These are phyloP conservation scores for Hypomecis atomaria DNA, from an alignment of 2,888 invertebrate species.

Conservation along the genomic window DNA sequence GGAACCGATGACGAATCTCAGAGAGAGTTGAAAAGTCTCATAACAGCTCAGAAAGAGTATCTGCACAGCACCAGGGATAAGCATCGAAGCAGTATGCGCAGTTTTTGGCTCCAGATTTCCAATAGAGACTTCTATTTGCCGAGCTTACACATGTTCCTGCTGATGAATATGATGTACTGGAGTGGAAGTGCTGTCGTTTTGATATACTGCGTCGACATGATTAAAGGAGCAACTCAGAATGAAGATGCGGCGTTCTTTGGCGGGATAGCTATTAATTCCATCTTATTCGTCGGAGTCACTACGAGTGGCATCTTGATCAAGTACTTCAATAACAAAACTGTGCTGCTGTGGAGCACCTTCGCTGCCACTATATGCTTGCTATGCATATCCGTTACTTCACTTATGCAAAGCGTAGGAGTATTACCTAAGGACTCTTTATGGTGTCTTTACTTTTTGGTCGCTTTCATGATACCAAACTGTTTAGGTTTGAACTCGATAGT, in stretches of 20 bases:
- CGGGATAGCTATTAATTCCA: conserved; percentile 27
- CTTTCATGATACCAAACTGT: conserved; percentile 32
- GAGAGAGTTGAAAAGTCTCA: conserved; percentile 37
- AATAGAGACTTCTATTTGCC: conserved; percentile 44
- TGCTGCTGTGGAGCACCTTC: conserved; percentile 31
- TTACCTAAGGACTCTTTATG: conserved; percentile 35
- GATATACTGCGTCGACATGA: conserved; percentile 41
- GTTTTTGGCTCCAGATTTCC: conserved; percentile 20
- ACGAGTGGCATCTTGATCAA: conserved; percentile 29
- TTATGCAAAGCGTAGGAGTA: conserved; percentile 28
- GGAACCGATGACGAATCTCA: conserved; percentile 34
- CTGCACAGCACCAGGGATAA: conserved; percentile 1
- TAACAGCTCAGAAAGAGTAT: conserved; percentile 32
- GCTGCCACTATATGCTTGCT: conserved; percentile 27
- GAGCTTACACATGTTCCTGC: conserved; percentile 37
- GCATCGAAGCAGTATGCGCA: conserved; percentile 9
- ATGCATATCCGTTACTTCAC: conserved; percentile 19
- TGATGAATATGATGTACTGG: conserved; percentile 41
- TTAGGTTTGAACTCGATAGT: conserved; percentile 33
- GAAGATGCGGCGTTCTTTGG: conserved; percentile 34
- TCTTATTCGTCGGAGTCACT: conserved; percentile 28
- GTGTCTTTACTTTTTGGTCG: conserved; percentile 34
- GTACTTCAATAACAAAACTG: conserved; percentile 38
- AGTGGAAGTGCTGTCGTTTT: conserved; percentile 36
- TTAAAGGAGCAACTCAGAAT: conserved; percentile 34